These are phyloP conservation scores for Epicampocera succincta DNA, from an alignment of 2,888 invertebrate species.

Conservation along the genomic window DNA sequence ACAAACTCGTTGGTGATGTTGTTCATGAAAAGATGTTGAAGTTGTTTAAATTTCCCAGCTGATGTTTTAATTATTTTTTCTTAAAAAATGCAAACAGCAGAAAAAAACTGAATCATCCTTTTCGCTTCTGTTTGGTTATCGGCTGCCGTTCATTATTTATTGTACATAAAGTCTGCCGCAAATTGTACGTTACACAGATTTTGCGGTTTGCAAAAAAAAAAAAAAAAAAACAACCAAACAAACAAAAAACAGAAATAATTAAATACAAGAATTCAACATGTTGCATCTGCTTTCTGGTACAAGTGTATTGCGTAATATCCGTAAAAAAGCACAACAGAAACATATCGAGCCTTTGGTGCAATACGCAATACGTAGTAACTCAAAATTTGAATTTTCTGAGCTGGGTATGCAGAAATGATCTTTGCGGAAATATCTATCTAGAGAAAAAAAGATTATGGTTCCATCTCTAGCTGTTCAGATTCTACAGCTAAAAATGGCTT, in stretches of 20 bases:
- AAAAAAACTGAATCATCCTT: conserved; percentile 31
- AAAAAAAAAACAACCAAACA: too few relatives aligned
- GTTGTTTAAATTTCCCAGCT: conserved; percentile 16
- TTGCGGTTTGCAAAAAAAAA: conserved; percentile 44
- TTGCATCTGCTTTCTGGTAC: conserved; percentile 39
- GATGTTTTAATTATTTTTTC: conserved; percentile 15
- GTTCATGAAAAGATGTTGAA: conserved; percentile 34
- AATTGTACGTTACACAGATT: conserved; percentile 61
- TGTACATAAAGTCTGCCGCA: conserved; percentile 52
- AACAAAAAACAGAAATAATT: neutral
- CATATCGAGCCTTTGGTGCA: too few relatives aligned
- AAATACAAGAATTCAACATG: conserved; percentile 52
- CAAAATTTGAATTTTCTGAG: too few relatives aligned
- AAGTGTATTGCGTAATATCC: conserved; percentile 20
- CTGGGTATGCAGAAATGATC: too few relatives aligned
- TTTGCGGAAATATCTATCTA: too few relatives aligned
- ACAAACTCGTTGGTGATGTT: neutral
- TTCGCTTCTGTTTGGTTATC: neutral
- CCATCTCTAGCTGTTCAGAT: too few relatives aligned
- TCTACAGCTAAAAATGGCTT: too few relatives aligned
- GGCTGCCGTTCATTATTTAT: conserved; percentile 31
- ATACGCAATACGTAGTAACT: too few relatives aligned
- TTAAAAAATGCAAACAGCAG: too few relatives aligned
- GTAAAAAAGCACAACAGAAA: neutral
- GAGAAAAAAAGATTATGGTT: too few relatives aligned